These are phyloP conservation scores for Tiliacea aurago DNA, from an alignment of 2,888 invertebrate genomes.

Conservation along the genomic window DNA sequence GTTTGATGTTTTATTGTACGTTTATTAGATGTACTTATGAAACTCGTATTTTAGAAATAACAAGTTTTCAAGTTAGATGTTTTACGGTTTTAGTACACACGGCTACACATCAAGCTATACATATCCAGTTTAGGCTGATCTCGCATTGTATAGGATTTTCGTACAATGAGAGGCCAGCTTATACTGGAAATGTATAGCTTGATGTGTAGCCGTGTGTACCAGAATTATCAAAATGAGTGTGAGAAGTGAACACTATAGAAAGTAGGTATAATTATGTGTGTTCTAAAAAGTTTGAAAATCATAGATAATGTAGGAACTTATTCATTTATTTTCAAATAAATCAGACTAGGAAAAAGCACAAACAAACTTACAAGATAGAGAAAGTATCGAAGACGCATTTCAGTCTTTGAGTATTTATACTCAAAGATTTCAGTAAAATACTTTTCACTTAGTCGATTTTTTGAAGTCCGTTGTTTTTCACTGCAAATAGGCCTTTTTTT, in stretches of 20 bases:
- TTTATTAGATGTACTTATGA: no score
- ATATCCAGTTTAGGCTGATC: no score
- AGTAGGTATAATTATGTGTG: no score
- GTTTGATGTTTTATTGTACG: no score
- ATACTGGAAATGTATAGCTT: no score
- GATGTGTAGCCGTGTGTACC: no score
- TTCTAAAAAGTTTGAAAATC: background rate
- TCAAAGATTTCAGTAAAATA: conserved; percentile 9
- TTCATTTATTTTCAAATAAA: background rate
- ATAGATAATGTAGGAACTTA: no score
- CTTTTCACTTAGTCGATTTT: background rate
- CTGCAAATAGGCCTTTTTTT: background rate
- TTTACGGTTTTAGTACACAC: no score
- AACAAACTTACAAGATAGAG: background rate
- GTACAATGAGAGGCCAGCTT: no score
- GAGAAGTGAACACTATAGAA: background rate
- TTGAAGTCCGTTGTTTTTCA: background rate
- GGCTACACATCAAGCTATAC: no score
- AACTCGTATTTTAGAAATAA: background rate
- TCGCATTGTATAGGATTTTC: no score
- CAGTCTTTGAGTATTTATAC: no score
- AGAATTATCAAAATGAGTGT: background rate
- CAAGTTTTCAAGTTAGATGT: background rate
- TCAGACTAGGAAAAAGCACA: background rate
- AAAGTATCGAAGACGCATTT: background rate